Conservation (phyloP, 2,113 vertebrate genomes). For the Anarrhichthys ocellatus region DNA sequence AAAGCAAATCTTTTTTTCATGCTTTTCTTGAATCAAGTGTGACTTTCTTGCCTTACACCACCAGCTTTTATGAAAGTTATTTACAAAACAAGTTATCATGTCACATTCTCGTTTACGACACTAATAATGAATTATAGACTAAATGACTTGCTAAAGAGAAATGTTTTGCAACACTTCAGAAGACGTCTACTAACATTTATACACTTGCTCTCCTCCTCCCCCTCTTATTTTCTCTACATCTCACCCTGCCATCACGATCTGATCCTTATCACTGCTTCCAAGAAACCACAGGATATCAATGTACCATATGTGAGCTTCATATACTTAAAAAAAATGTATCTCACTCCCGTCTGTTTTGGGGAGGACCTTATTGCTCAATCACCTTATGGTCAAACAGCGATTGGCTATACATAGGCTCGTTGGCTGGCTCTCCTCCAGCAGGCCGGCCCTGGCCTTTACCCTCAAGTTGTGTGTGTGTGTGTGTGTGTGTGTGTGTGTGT, state of each 20-base stretch:
- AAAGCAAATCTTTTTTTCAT: not conserved
- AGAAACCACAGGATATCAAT: slow-evolving; percentile 64
- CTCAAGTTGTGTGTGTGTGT: not conserved
- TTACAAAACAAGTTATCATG: not conserved
- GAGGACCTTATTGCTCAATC: slow-evolving; percentile 41
- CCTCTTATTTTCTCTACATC: slow-evolving; percentile 25
- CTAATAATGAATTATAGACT: not conserved
- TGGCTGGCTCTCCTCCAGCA: not conserved
- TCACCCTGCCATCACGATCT: not conserved
- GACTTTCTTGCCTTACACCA: not conserved
- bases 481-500: not conserved
- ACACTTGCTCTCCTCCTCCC: not conserved
- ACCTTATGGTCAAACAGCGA: slow-evolving; percentile 39
- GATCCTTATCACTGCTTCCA: slow-evolving; percentile 50
- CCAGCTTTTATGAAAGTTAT: not conserved
- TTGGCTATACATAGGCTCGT: slow-evolving; percentile 45
- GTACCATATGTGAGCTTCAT: slow-evolving; percentile 51
- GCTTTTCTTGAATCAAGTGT: not conserved
- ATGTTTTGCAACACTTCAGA: not conserved
- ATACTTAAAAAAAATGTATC: not conserved
- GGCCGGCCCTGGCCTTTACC: slow-evolving; percentile 17
- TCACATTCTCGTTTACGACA: not conserved
- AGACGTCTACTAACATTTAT: slow-evolving; percentile 2
- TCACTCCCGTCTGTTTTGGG: slow-evolving; percentile 36
- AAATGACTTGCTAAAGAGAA: not conserved